phyloP scores from a whole-genome alignment of 1,140 invertebrate genomes.

The Heliconius hermathena region DNA sequence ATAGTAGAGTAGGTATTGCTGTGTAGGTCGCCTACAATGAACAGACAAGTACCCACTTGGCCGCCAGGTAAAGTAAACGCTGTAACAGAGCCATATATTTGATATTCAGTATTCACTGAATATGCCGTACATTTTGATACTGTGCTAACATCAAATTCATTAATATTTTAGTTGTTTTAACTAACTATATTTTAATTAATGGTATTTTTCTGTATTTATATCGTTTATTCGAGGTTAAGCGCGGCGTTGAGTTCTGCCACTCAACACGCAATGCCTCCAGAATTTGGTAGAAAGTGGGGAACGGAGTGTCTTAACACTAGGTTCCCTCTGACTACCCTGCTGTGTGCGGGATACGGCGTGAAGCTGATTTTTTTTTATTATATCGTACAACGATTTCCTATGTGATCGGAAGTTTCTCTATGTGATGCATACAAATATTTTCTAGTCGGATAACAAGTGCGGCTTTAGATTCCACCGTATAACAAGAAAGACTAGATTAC shows the following conservation, averaged over 20 bases:
- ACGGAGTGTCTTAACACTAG: too few species aligned
- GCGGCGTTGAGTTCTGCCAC: too few species aligned
- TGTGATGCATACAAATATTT: background rate
- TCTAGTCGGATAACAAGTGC: too few species aligned
- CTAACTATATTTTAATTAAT: background rate
- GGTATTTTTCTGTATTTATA: background rate
- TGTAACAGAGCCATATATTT: slow-evolving; percentile 40
- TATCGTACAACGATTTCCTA: background rate
- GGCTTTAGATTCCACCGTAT: too few species aligned
- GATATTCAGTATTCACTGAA: slow-evolving; percentile 38
- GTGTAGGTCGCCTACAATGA: slow-evolving; percentile 39
- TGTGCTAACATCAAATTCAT: background rate
- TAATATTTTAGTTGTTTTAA: background rate
- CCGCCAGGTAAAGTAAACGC: slow-evolving; percentile 47
- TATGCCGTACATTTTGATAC: slow-evolving; percentile 32
- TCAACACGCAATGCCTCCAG: too few species aligned
- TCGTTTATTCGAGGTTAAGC: too few species aligned
- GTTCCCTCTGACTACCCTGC: too few species aligned
- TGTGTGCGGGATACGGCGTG: too few species aligned
- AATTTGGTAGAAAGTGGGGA: too few species aligned
- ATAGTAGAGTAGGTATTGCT: slow-evolving; percentile 19
- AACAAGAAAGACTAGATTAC: too few species aligned
- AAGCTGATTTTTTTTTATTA: too few species aligned
- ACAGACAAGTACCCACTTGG: slow-evolving; percentile 44
- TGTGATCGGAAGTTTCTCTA: background rate